Evolutionary conservation across 2,888 invertebrate species (phyloP).

Genomic region (Elmis aenea): DNA sequence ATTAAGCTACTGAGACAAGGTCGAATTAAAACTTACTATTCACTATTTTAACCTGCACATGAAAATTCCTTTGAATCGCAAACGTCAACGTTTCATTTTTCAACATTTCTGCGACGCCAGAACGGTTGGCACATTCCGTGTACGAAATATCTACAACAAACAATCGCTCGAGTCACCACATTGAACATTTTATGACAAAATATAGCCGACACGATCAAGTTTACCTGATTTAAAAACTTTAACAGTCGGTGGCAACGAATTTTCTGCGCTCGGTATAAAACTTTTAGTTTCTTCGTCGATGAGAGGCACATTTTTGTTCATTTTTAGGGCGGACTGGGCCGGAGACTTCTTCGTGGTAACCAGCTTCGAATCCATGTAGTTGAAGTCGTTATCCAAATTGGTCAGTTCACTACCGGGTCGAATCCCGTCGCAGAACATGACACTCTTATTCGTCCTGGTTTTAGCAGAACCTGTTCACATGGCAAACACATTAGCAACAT

Average conservation of each 20-base stretch:
- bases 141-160: constrained; percentile 50
- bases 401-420: constrained; percentile 82
- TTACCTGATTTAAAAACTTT: constrained; percentile 51
- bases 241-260: constrained; percentile 54
- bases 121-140: constrained; percentile 53
- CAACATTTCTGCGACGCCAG: constrained; percentile 53
- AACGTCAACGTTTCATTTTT: constrained; percentile 63
- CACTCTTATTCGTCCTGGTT: constrained; percentile 61
- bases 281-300: constrained; percentile 52
- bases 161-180: no score
- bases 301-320: constrained; percentile 39
- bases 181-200: not conserved
- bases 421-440: constrained; percentile 87
- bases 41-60: constrained; percentile 67
- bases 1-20: no score
- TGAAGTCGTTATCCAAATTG: constrained; percentile 63
- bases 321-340: constrained; percentile 9
- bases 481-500: constrained; percentile 1
- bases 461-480: constrained; percentile 45
- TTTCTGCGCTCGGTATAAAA: constrained; percentile 52
- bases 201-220: no score
- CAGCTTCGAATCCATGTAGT: constrained; percentile 33
- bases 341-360: constrained; percentile 10
- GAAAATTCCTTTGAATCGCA: constrained; percentile 69
- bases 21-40: constrained; percentile 69